Evolutionary conservation across 2,888 invertebrate genomes (phyloP), one percentile per base, ranked within the genome.

Genomic region (Rhaphigaster nebulosa): DNA sequence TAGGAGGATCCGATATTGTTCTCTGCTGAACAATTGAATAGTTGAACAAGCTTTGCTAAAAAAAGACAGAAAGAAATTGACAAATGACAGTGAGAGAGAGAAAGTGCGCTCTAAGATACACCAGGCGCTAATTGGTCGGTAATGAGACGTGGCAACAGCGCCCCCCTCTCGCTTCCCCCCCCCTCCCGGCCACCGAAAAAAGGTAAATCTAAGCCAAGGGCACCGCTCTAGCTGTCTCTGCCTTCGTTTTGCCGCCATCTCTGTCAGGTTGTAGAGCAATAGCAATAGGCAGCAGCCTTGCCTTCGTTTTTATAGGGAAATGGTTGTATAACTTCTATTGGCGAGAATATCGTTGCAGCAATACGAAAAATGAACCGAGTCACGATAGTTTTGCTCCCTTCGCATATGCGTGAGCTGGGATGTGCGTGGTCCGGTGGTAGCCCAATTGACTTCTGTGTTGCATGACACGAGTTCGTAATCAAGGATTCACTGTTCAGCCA

Each of bases 131-230:
- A 84, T 84, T 84, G 84, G 84, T 84, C 84, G 45, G 84, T 84
- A 84, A 84, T 84, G 84, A 84, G 84, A 84, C 45, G 41, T 84
- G 84, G 84, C 84, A 84, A 84, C 84, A 84, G 45, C 45, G 84
- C 84, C 45, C 84, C 26, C 18, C 15, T 3, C n/a, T 6, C 29
- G 8, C 1, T 15, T 29, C 41, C 38, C 26, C 45, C 80, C 45
- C 26, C 4, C 80, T 45, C 12, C 23, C 13, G 45, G 45, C 45
- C 45, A 15, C 45, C 84, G 84, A 84, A 84, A 84, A 84, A 84
- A 84, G 84, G 84, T 84, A 84, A 45, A 84, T 45, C 84, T 76
- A 76, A 76, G 70, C 70, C 70, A 76, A 76, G 70, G 70, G 70
- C 70, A 34, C 34, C 34, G 70, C 34, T 1, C 65, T 76, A 76